Percentiles rank a stretch among this genome's conserved stretches.
Conservation (phyloP, 2,113 vertebrate species). For the Eidolon helvum region DNA sequence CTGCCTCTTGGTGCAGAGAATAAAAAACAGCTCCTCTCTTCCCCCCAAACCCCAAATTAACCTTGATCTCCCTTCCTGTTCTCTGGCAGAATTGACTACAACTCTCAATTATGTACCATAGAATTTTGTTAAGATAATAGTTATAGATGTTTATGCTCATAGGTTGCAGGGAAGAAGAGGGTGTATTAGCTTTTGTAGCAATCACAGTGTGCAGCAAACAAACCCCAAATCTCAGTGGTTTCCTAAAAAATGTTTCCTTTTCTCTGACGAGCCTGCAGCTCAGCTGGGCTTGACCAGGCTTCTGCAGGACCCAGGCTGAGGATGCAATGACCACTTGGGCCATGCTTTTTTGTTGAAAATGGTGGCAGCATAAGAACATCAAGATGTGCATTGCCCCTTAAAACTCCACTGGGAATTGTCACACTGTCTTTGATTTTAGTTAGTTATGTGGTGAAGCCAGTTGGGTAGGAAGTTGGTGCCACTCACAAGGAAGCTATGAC, state of each 20-base stretch:
- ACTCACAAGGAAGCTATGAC: neutral
- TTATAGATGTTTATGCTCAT: neutral
- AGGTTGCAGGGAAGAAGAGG: neutral
- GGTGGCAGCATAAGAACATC: too few relatives aligned
- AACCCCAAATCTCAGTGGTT: neutral
- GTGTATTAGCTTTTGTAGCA: neutral
- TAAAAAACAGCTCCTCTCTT: neutral
- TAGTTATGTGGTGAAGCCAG: neutral
- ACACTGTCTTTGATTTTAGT: too few relatives aligned
- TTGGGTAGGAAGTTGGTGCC: too few relatives aligned
- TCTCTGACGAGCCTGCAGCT: neutral
- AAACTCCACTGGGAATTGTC: neutral
- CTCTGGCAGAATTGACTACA: neutral
- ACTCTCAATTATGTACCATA: neutral
- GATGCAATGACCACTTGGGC: rapidly evolving
- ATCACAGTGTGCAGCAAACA: neutral
- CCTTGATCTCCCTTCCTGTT: neutral
- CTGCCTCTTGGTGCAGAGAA: neutral
- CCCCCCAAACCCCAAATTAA: neutral
- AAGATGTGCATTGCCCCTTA: neutral
- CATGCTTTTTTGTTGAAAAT: too few relatives aligned
- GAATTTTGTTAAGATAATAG: neutral
- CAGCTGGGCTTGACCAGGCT: neutral
- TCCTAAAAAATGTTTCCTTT: neutral
- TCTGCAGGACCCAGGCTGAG: neutral